Conservation (phyloP, 2,113 vertebrate species). For the Lepisosteus osseus region DNA sequence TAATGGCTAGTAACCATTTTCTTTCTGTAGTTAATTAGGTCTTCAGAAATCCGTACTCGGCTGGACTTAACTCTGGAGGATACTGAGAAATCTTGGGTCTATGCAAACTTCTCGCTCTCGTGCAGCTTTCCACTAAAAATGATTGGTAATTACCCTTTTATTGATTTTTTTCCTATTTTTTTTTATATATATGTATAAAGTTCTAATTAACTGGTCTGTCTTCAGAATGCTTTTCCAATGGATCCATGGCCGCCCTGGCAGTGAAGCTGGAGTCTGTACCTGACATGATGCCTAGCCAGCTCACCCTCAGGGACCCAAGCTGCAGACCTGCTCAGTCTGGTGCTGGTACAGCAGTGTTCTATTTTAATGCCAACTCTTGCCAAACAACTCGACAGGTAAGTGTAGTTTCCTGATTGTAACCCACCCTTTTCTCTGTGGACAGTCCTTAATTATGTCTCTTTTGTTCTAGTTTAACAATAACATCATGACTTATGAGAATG, state of each 20-base stretch:
- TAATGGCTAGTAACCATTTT: not conserved
- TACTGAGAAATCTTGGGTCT: not conserved
- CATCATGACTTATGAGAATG: constrained; percentile 2
- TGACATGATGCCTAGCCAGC: not conserved
- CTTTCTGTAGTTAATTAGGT: not conserved
- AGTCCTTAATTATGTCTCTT: not conserved
- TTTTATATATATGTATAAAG: not conserved
- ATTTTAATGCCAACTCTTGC: not conserved
- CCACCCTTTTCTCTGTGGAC: not conserved
- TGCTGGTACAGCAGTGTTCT: not conserved
- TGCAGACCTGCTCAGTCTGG: not conserved
- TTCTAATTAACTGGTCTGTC: not conserved
- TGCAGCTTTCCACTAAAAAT: not conserved
- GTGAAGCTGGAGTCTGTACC: not conserved
- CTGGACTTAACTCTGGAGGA: not conserved
- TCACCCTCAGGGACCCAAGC: constrained; percentile 5
- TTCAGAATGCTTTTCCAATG: not conserved
- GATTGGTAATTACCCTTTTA: not conserved
- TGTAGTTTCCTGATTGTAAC: no score
- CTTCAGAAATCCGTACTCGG: not conserved
- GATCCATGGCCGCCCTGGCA: not conserved
- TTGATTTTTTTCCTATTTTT: not conserved
- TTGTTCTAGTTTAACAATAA: not conserved
- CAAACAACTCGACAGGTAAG: not conserved
- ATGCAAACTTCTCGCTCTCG: not conserved